Percentiles rank a stretch among this genome's conserved stretches.
phyloP scores from a whole-genome alignment of 2,888 invertebrate genomes.

The Liopterus haemorrhoidalis region DNA sequence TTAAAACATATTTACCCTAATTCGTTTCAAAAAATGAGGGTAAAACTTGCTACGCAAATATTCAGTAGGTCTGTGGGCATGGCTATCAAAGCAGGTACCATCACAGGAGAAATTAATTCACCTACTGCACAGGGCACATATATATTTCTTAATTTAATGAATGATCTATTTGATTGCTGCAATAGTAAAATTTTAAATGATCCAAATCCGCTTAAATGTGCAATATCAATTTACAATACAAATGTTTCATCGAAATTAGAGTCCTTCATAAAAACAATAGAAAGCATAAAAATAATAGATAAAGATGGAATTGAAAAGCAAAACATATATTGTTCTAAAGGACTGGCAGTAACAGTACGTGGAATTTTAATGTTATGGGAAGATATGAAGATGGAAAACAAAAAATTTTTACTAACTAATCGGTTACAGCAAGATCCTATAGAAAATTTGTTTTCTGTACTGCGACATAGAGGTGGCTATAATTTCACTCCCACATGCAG shows the following conservation, averaged over 20 bases:
- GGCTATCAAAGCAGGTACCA: neutral
- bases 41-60: neutral
- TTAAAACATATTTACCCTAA: neutral
- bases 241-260: too few species aligned
- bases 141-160: neutral
- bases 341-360: constrained; percentile 1
- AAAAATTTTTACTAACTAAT: constrained; percentile 10
- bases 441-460: constrained; percentile 10
- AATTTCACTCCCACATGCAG: constrained; percentile 3
- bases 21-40: neutral
- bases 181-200: neutral
- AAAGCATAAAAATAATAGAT: constrained; percentile 12
- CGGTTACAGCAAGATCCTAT: constrained; percentile 13
- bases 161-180: constrained; percentile 3
- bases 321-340: constrained; percentile 10
- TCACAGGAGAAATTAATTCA: neutral
- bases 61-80: neutral
- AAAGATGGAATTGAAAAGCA: neutral
- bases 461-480: constrained; percentile 11
- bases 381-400: constrained; percentile 7
- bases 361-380: constrained; percentile 10
- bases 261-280: too few species aligned
- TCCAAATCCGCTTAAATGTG: neutral
- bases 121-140: neutral
- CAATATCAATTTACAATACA: neutral